Conservation (phyloP, 2,797 vertebrate species). For the Semaprochilodus insignis region DNA sequence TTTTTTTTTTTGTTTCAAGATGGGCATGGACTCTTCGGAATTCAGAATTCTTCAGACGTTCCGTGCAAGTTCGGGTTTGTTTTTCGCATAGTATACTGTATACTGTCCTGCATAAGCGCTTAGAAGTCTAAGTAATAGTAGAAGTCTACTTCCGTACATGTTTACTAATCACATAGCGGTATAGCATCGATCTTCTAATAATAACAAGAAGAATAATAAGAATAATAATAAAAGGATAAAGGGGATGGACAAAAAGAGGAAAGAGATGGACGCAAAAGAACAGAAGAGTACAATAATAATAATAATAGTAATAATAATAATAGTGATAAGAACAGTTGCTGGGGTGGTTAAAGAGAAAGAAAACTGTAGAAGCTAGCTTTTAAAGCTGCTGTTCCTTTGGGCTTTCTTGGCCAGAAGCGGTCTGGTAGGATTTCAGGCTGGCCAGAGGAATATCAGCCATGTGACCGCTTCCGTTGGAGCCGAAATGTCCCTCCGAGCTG, state of each 20-base stretch:
- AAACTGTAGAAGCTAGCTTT: conserved; percentile 73
- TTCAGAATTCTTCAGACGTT: conserved; percentile 70
- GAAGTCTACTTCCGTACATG: conserved; percentile 83
- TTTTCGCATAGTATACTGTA: conserved; percentile 62
- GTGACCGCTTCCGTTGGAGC: conserved; percentile 78
- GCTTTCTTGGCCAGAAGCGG: conserved; percentile 88
- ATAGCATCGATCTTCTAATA: conserved; percentile 77
- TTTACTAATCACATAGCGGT: conserved; percentile 87
- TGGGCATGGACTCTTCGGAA: conserved; percentile 36
- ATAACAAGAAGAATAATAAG: conserved; percentile 64
- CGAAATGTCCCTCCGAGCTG: conserved; percentile 92
- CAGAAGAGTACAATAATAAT: conserved; percentile 1
- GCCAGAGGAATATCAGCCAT: conserved; percentile 97
- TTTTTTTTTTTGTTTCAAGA: neutral
- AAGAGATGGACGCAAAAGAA: conserved; percentile 52
- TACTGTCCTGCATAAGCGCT: conserved; percentile 80
- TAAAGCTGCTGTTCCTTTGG: conserved; percentile 99
- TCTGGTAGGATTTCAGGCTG: conserved; percentile 95
- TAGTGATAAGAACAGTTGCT: conserved; percentile 45
- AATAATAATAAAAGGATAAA: neutral
- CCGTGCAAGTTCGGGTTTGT: conserved; percentile 77
- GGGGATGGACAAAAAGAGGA: conserved; percentile 16
- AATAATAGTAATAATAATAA: conserved; percentile 51
- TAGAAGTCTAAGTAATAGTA: conserved; percentile 71
- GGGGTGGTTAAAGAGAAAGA: conserved; percentile 55